Conservation (phyloP, 2,113 vertebrate genomes). For the Aegypius monachus region DNA sequence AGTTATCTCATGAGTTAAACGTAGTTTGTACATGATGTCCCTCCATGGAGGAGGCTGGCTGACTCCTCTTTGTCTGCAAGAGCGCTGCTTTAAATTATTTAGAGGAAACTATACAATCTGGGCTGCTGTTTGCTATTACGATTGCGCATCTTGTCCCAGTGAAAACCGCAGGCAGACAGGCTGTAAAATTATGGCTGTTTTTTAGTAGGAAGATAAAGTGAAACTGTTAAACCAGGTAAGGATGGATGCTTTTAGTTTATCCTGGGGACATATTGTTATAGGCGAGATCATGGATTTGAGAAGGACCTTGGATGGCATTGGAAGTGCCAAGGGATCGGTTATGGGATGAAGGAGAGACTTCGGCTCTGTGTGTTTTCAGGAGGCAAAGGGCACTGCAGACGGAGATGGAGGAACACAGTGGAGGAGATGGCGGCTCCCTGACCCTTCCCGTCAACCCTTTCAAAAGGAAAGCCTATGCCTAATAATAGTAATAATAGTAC, state of each 20-base stretch:
- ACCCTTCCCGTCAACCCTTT: not conserved
- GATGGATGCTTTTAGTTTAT: not conserved
- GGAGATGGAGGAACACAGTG: not conserved
- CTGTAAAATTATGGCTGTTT: not conserved
- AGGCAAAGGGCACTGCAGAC: not conserved
- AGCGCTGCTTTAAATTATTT: not conserved
- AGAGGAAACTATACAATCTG: not conserved
- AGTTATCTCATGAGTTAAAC: not conserved
- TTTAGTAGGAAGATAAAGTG: not conserved
- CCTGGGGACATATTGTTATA: accelerated
- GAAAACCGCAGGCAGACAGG: not conserved
- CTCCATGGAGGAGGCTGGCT: not conserved
- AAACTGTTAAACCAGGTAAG: not conserved
- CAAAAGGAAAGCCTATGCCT: not conserved
- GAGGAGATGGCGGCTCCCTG: not conserved
- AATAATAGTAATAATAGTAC: not conserved
- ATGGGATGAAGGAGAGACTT: not conserved
- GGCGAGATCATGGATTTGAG: not conserved
- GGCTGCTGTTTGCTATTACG: not conserved
- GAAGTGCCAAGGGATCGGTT: not conserved
- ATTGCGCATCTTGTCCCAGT: not conserved
- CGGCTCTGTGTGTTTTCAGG: not conserved
- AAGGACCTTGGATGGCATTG: not conserved
- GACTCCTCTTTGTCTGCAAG: not conserved
- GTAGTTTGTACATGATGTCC: not conserved